Conservation (phyloP, 2,797 vertebrate genomes). For the Carduelis carduelis region DNA sequence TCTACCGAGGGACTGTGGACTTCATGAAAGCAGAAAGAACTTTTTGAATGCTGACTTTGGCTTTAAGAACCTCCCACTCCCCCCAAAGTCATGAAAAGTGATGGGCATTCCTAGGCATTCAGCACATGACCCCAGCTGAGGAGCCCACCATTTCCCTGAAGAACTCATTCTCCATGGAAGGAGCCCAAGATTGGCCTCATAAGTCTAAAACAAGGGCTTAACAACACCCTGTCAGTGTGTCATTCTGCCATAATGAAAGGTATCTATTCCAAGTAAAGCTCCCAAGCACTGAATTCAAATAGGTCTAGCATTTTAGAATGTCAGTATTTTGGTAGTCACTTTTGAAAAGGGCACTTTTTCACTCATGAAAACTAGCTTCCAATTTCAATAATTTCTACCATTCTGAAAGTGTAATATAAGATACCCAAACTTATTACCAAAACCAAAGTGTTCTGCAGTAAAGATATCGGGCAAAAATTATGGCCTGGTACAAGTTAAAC, state of each 20-base stretch:
- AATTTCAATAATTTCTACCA: not conserved
- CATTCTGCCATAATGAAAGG: not conserved
- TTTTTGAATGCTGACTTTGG: not conserved
- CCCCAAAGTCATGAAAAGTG: not conserved
- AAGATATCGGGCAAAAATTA: constrained; percentile 7
- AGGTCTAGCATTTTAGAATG: not conserved
- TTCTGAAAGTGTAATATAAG: constrained; percentile 30
- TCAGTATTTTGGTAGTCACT: not conserved
- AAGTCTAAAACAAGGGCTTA: not conserved
- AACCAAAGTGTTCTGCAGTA: constrained; percentile 31
- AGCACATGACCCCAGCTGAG: not conserved
- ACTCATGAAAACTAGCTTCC: not conserved
- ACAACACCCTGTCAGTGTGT: not conserved
- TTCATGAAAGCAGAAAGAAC: not conserved
- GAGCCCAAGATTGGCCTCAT: not conserved
- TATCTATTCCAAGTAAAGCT: not conserved
- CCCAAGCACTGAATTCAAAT: not conserved
- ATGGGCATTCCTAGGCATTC: not conserved
- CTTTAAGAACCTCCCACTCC: not conserved
- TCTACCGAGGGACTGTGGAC: not conserved
- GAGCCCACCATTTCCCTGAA: not conserved
- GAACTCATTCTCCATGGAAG: not conserved
- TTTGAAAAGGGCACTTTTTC: not conserved
- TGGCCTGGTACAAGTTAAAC: not conserved
- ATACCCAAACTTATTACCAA: constrained; percentile 26